Base-by-base conservation (phyloP, 2,113 vertebrate genomes). In the Acrocephalus kingi region DNA sequence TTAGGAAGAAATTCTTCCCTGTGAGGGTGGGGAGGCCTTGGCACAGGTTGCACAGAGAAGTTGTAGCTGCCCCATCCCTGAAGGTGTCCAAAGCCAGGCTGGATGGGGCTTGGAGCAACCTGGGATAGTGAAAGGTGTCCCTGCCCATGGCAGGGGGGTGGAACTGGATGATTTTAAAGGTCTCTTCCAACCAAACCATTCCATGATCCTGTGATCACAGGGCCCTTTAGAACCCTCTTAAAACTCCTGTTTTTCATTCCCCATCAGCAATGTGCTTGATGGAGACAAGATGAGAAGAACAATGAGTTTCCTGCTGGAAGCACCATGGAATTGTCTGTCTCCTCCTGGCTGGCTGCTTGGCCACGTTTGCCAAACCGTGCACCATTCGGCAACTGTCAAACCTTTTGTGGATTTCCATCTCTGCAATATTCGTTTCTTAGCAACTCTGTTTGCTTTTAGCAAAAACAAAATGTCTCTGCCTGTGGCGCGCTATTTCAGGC, bases 371-470 rank as follows among this genome's bases (percentile, higher is more conserved):
- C 62, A 88, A 88, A 61, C 64, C 54, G 20, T 1, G 17, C 82
- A 23, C 79, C 4, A 3, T 78, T 96, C 41, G 4, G 95, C 88
- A 82, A 95, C 93, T 82, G 84, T 91, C 88, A 79, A 82, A 56
- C 84, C 94, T 95, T 95, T 83, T 78, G 85, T 92, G 96, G 94
- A 58, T 95, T 97, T 95, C 96, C 93, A 31, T 95, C 95, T 84
- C 95, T 84, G 91, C 86, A 63, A 92, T 86, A 69, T 81, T 82
- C 45, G 97, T 97, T 97, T 90, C 97, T 97, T 97, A 97, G 97
- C 97, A 97, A 97, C 97, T 94, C 93, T 95, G 91, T 96, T 97
- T 96, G 93, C 93, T 89, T 97, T 96, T 85, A 95, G 94, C 89
- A 92, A 94, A 95, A 95, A 91, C 96, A 95, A 97, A 95, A 96